Percentiles rank a stretch among this genome's conserved stretches.
These are phyloP conservation scores for Moxostoma hubbsi DNA, from an alignment of 2,797 vertebrate species.

Conservation along the genomic window DNA sequence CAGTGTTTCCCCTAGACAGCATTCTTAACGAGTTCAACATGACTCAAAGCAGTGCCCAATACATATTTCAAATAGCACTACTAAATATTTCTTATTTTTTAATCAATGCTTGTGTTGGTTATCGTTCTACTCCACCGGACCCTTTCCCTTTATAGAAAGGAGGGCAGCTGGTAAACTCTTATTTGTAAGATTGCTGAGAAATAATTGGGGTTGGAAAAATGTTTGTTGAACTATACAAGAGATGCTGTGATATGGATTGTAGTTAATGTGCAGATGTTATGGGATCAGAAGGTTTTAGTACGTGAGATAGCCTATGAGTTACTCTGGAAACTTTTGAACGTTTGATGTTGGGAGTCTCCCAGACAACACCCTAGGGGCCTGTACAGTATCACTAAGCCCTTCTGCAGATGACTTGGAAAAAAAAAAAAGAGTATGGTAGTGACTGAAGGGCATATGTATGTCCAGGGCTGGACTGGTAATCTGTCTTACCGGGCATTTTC, in stretches of 20 bases:
- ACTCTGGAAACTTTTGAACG: slow-evolving; percentile 52
- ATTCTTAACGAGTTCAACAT: slow-evolving; percentile 62
- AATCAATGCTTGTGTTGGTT: slow-evolving; percentile 46
- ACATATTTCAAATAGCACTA: slow-evolving; percentile 65
- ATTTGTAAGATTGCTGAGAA: slow-evolving; percentile 7
- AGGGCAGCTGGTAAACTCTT: slow-evolving; percentile 28
- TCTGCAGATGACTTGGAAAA: slow-evolving; percentile 66
- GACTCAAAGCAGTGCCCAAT: slow-evolving; percentile 51
- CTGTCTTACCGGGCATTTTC: no score
- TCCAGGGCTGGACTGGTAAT: no score
- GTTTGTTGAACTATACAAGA: slow-evolving; percentile 6
- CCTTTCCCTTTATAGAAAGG: slow-evolving; percentile 38
- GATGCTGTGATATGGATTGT: slow-evolving; percentile 43
- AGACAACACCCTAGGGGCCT: slow-evolving; percentile 56
- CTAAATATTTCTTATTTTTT: slow-evolving; percentile 40
- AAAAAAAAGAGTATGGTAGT: slow-evolving; percentile 47
- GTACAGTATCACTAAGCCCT: slow-evolving; percentile 64
- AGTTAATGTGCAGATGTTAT: slow-evolving; percentile 48
- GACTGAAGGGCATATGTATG: slow-evolving; percentile 60
- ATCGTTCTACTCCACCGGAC: slow-evolving; percentile 31
- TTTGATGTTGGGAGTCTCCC: slow-evolving; percentile 64
- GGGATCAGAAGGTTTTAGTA: slow-evolving; percentile 29
- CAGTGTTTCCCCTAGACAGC: slow-evolving; percentile 65
- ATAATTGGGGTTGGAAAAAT: slow-evolving; percentile 27
- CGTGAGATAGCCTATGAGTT: slow-evolving; percentile 29